These are phyloP conservation scores for Drosophila putrida DNA, from an alignment of 2,888 invertebrate genomes.

Conservation along the genomic window DNA sequence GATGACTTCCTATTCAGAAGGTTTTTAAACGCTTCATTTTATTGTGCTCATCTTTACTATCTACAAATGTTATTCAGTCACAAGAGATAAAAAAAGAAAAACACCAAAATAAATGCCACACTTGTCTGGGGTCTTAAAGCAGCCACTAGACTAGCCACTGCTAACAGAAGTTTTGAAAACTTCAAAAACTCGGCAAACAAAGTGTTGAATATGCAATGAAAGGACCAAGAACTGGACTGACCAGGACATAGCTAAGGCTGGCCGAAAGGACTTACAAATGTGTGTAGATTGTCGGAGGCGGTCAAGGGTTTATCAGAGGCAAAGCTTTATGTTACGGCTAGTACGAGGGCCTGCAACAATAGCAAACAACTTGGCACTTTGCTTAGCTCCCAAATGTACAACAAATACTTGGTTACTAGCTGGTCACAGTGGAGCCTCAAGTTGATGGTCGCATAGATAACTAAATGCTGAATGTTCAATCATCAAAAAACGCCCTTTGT, in stretches of 20 bases:
- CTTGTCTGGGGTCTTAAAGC: constrained; percentile 50
- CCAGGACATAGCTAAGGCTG: background rate
- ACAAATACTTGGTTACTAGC: constrained; percentile 49
- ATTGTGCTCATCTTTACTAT: background rate
- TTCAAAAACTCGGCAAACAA: constrained; percentile 49
- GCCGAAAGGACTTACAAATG: constrained; percentile 29
- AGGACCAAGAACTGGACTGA: constrained; percentile 1
- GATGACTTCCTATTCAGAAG: background rate
- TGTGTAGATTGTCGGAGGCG: constrained; percentile 51
- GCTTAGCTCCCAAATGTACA: constrained; percentile 69
- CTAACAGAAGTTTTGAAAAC: constrained; percentile 48
- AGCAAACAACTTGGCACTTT: constrained; percentile 35
- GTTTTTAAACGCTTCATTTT: background rate
- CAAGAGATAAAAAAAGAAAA: background rate
- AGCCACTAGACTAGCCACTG: constrained; percentile 50
- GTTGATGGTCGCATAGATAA: constrained; percentile 53
- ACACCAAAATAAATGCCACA: constrained; percentile 26
- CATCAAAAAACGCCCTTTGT: constrained; percentile 51
- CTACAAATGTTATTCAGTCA: background rate
- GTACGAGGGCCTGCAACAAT: constrained; percentile 30
- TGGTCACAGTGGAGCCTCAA: constrained; percentile 25
- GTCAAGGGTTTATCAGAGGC: constrained; percentile 63
- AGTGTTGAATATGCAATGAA: constrained; percentile 58
- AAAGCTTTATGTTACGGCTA: constrained; percentile 43
- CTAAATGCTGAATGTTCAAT: constrained; percentile 69